Base-by-base conservation (phyloP, 2,113 vertebrate genomes). In the Lampris megalopsis region DNA sequence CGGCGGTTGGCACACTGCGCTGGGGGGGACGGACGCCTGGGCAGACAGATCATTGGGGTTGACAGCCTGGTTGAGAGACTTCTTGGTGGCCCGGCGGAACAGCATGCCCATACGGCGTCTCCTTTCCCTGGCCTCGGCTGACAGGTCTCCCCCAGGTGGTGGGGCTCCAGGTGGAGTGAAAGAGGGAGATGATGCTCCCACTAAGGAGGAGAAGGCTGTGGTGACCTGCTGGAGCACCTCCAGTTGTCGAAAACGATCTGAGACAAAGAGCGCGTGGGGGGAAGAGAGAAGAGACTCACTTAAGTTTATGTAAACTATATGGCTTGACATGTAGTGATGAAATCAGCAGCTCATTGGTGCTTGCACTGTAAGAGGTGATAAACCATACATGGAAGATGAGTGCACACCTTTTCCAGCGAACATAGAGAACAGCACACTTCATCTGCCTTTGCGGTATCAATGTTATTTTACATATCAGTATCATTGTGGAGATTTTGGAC, bases 201-300 rank as follows among this genome's bases (percentile, higher is more conserved):
- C 81, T 74, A 94, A 75, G 24, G 88, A 79, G n/a, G 84, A 85
- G 77, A 94, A 93, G 0, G 91, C 92, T 4, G 91, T 90, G 2
- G 94, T 92, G 7, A 94, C 92, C 77, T 94, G 91, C 73, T 94
- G 93, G 4, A 94, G 82, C 58, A 94, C 92, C 84, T 94, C 92
- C 1, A 94, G 71, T 59, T 94, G 89, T 68, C 91, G 85, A 35
- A 94, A 94, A 36, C 93, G 88, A 80, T 88, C 93, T 94, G 80
- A 64, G 4, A 73, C 7, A 81, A 9, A 41, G 43, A 62, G 42
- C 24, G 10, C 47, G 13, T 13, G 4, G 6, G 6, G 41, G 60
- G 41, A 9, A 62, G 2, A 56, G 24, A 52, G 5, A 68, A 41
- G 40, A 45, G 4, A 45, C 43, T 7, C 43, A 45, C 4, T 5